Conservation (phyloP, 2,888 invertebrate genomes). For the Isotomurus palustris region DNA sequence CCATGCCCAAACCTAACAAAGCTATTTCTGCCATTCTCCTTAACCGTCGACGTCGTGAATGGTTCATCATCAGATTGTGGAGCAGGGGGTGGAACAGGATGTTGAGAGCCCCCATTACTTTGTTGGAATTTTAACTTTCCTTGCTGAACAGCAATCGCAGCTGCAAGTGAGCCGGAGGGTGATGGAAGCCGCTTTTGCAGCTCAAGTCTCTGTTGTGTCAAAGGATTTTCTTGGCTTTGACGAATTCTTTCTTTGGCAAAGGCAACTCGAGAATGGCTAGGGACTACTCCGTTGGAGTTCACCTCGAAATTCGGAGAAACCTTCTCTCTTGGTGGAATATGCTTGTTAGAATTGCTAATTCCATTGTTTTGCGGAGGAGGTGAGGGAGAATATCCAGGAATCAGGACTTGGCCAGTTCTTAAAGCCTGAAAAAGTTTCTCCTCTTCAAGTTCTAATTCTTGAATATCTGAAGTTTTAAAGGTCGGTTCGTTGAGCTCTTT, state of each 20-base stretch:
- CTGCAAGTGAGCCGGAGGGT: constrained; percentile 42
- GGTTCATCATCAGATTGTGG: background rate
- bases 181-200: constrained; percentile 43
- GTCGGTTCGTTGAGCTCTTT: background rate
- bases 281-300: background rate
- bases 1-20: constrained; percentile 39
- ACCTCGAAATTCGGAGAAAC: constrained; percentile 6
- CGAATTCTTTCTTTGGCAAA: constrained; percentile 64
- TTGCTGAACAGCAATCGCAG: constrained; percentile 44
- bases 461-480: constrained; percentile 24
- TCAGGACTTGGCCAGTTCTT: constrained; percentile 60
- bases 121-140: constrained; percentile 44
- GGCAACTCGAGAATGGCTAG: constrained; percentile 57
- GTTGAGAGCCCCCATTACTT: constrained; percentile 6
- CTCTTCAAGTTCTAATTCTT: constrained; percentile 75
- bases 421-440: constrained; percentile 72
- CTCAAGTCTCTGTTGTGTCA: constrained; percentile 52
- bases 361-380: constrained; percentile 1
- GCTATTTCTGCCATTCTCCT: constrained; percentile 28
- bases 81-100: background rate
- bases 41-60: constrained; percentile 7
- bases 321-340: constrained; percentile 11
- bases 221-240: constrained; percentile 55
- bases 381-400: constrained; percentile 5
- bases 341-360: background rate